phyloP scores from a whole-genome alignment of 2,888 invertebrate species.

The Carterocephalus palaemon region DNA sequence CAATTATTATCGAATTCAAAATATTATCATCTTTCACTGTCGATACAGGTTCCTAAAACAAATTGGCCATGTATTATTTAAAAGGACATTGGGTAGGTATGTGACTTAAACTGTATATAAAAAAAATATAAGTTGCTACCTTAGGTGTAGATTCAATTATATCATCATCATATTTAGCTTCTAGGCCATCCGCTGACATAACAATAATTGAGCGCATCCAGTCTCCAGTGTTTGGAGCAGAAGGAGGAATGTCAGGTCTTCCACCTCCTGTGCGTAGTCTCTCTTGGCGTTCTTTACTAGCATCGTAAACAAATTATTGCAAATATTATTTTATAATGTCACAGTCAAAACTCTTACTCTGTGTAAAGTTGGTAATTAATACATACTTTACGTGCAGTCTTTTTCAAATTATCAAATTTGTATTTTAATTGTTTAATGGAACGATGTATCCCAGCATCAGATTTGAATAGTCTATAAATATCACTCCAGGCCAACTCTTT shows the following conservation, averaged over 20 bases:
- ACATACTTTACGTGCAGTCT: conserved; percentile 21
- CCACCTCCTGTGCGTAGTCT: background rate
- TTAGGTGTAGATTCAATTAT: too few relatives aligned
- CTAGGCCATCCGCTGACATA: background rate
- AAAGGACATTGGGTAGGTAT: too few relatives aligned
- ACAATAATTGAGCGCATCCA: background rate
- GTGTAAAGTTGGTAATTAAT: too few relatives aligned
- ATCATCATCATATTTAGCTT: background rate
- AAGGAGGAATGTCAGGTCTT: background rate
- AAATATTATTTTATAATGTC: too few relatives aligned
- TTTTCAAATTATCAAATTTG: conserved; percentile 25
- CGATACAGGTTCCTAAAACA: too few relatives aligned
- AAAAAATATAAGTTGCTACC: too few relatives aligned
- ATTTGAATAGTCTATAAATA: conserved; percentile 19
- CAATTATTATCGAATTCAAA: too few relatives aligned
- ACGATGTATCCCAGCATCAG: conserved; percentile 7
- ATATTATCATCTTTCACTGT: too few relatives aligned
- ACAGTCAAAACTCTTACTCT: too few relatives aligned
- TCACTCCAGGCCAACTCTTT: conserved; percentile 20
- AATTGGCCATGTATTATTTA: too few relatives aligned
- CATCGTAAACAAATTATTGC: background rate
- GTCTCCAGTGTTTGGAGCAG: background rate
- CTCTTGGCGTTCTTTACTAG: background rate
- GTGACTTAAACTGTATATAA: too few relatives aligned
- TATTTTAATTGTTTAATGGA: conserved; percentile 19